A percentile compares a stretch with the other conserved stretches of the same genome.
phyloP scores from a whole-genome alignment of 2,797 vertebrate genomes.

The Parauchenoglanis punctatus region DNA sequence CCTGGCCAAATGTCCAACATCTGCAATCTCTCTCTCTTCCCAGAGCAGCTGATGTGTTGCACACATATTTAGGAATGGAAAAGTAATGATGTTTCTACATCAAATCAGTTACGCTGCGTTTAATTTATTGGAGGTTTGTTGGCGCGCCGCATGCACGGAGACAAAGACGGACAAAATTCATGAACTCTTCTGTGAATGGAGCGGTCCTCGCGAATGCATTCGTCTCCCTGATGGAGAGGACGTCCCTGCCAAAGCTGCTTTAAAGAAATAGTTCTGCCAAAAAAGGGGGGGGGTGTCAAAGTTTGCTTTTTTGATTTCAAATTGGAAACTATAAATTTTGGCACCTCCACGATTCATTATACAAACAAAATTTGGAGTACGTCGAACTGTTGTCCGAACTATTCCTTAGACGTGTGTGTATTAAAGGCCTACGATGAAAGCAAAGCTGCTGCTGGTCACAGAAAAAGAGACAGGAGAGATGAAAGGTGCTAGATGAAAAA shows the following conservation, averaged over 20 bases:
- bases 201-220: constrained; percentile 40
- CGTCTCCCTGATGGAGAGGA: constrained; percentile 67
- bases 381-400: background rate
- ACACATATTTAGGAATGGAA: constrained; percentile 49
- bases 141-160: background rate
- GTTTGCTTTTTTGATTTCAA: background rate
- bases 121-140: constrained; percentile 37
- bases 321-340: background rate
- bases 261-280: background rate
- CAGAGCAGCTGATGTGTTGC: constrained; percentile 59
- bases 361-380: background rate
- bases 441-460: background rate
- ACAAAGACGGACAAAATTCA: constrained; percentile 6
- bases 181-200: background rate
- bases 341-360: background rate
- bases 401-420: background rate
- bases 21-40: constrained; percentile 51
- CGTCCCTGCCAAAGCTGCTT: constrained; percentile 68
- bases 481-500: constrained; percentile 57
- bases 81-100: constrained; percentile 61
- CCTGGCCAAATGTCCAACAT: constrained; percentile 33
- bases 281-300: background rate
- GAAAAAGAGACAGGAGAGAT: constrained; percentile 45
- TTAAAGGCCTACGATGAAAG: background rate
- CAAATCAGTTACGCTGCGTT: constrained; percentile 59